Conservation (phyloP, 2,797 vertebrate species). For the Melanotaenia maccullochi region DNA sequence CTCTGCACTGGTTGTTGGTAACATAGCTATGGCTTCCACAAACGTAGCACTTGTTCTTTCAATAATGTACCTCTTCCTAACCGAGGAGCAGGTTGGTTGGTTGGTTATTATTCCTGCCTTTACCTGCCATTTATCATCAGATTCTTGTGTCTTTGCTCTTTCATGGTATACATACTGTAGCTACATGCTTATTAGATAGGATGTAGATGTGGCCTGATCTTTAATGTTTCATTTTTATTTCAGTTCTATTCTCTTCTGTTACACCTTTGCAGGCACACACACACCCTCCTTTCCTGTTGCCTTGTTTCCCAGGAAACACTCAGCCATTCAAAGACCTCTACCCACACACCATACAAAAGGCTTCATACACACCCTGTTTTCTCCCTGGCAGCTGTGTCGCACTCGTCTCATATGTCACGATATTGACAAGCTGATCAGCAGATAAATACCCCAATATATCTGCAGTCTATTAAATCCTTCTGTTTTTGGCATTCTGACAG, state of each 20-base stretch:
- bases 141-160: background rate
- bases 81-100: no score
- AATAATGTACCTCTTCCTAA: no score
- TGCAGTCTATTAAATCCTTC: background rate
- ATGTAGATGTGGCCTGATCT: constrained; percentile 2
- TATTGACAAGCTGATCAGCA: constrained; percentile 12
- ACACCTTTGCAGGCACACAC: background rate
- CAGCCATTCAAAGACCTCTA: constrained; percentile 45
- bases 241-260: background rate
- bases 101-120: background rate
- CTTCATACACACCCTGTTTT: constrained; percentile 39
- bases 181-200: background rate
- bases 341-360: constrained; percentile 41
- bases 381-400: background rate
- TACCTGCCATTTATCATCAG: background rate
- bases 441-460: background rate
- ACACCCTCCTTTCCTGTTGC: constrained; percentile 22
- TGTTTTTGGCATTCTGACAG: background rate
- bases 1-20: no score
- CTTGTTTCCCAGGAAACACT: constrained; percentile 65
- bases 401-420: constrained; percentile 20
- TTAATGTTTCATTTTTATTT: background rate
- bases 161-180: background rate
- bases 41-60: no score
- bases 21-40: no score